Evolutionary conservation across 2,888 invertebrate genomes (phyloP).

Genomic region (Drosophila pseudotakahashii): DNA sequence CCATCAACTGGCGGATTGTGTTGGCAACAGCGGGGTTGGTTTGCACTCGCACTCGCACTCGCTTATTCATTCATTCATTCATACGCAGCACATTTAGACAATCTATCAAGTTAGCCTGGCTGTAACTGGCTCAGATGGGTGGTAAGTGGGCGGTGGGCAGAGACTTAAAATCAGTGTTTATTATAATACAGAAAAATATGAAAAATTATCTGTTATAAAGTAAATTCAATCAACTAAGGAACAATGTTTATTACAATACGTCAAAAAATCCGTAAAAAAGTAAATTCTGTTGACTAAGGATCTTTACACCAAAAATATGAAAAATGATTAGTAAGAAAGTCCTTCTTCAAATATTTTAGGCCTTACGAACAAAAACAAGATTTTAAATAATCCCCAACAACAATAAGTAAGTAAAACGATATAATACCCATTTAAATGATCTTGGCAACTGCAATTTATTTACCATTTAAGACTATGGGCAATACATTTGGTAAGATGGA

Average conservation of each 20-base stretch:
- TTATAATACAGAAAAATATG: neutral
- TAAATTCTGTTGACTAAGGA: no score
- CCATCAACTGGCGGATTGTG: slow-evolving; percentile 22
- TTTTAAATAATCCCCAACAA: no score
- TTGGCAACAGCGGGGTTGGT: neutral
- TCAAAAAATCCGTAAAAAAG: no score
- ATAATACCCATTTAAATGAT: neutral
- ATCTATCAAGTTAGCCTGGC: slow-evolving; percentile 62
- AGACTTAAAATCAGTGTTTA: neutral
- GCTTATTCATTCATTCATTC: slow-evolving; percentile 52
- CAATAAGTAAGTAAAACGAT: neutral
- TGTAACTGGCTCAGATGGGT: slow-evolving; percentile 17
- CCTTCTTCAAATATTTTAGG: no score
- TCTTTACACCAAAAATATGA: no score
- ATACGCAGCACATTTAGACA: slow-evolving; percentile 70
- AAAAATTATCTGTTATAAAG: no score
- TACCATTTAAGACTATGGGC: no score
- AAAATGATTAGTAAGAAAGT: no score
- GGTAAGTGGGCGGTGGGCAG: slow-evolving; percentile 1
- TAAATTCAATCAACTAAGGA: no score
- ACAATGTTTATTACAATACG: neutral
- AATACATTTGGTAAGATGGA: neutral
- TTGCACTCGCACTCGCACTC: slow-evolving; percentile 22
- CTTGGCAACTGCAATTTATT: no score
- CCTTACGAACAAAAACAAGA: no score